phyloP scores from a whole-genome alignment of 2,113 vertebrate species.

The Callaeas wilsoni region DNA sequence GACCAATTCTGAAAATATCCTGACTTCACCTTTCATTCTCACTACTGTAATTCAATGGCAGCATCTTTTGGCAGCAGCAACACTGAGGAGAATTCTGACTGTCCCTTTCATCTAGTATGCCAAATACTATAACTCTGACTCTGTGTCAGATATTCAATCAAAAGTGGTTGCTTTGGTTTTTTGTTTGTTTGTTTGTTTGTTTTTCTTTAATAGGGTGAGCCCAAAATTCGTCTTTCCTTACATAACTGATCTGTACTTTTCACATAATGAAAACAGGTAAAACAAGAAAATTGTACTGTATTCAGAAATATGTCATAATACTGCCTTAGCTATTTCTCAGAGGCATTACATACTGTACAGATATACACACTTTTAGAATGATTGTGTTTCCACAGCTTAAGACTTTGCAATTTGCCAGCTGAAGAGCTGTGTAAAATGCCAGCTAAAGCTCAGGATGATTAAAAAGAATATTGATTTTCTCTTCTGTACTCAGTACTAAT shows the following conservation, averaged over 20 bases:
- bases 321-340: neutral
- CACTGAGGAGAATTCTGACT: neutral
- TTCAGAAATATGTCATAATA: neutral
- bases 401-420: neutral
- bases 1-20: neutral
- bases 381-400: neutral
- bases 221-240: neutral
- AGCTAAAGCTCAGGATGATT: neutral
- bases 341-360: neutral
- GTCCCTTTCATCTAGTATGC: neutral
- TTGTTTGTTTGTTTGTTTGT: neutral
- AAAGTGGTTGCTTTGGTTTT: neutral
- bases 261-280: neutral
- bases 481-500: neutral
- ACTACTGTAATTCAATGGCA: neutral
- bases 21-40: neutral
- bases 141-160: neutral
- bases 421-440: neutral
- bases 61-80: neutral
- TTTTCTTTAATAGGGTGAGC: neutral
- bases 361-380: neutral
- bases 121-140: neutral
- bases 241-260: neutral
- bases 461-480: neutral
- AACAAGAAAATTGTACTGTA: neutral